Percentiles rank a stretch among this genome's conserved stretches.
phyloP scores from a whole-genome alignment of 1,140 invertebrate species.

The Nylanderia fulva region DNA sequence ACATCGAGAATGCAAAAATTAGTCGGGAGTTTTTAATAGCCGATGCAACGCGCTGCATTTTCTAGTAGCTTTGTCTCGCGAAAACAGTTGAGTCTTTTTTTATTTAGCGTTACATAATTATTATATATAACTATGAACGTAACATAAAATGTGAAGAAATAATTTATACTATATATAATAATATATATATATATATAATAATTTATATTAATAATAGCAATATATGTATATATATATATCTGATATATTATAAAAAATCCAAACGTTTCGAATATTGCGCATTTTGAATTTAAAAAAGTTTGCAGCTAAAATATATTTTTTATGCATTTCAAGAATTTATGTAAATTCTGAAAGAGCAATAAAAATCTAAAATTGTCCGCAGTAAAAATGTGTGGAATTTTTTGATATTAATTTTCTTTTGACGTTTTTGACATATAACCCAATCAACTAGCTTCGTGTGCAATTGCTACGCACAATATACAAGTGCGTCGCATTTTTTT shows the following conservation, averaged over 20 bases:
- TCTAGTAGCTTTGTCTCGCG: neutral
- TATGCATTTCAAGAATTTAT: neutral
- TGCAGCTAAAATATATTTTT: neutral
- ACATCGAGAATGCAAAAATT: conserved; percentile 37
- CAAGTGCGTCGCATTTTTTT: neutral
- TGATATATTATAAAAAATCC: neutral
- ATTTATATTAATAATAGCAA: too few species aligned
- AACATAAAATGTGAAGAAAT: too few species aligned
- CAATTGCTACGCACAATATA: neutral
- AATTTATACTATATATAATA: too few species aligned
- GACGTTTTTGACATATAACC: neutral
- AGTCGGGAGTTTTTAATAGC: neutral
- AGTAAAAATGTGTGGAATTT: neutral
- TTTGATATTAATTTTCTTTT: neutral
- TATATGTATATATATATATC: too few species aligned
- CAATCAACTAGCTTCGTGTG: neutral
- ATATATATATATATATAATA: too few species aligned
- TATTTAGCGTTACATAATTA: neutral
- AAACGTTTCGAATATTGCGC: neutral
- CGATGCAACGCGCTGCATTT: neutral
- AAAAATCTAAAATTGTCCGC: neutral
- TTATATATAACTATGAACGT: neutral
- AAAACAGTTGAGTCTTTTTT: conserved; percentile 14
- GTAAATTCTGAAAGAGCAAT: neutral
- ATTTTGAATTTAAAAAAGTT: neutral